Conservation (phyloP, 2,797 vertebrate species). For the Gephyroberyx darwinii region DNA sequence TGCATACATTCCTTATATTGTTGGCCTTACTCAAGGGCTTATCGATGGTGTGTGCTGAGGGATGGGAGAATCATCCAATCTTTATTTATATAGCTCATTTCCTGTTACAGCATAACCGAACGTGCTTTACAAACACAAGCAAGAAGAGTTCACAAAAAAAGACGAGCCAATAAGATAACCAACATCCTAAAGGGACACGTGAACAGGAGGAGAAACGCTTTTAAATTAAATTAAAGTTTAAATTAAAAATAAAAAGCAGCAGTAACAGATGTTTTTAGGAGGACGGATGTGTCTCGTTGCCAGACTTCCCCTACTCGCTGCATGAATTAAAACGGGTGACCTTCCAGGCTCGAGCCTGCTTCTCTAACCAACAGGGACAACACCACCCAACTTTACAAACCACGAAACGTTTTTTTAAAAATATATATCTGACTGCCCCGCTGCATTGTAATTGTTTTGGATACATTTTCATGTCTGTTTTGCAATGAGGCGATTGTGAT, state of each 20-base stretch:
- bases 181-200: too few relatives aligned
- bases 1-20: neutral
- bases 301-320: neutral
- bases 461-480: conserved; percentile 46
- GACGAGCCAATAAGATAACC: too few relatives aligned
- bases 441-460: conserved; percentile 7
- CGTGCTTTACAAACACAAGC: neutral
- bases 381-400: conserved; percentile 6
- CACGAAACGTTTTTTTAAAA: too few relatives aligned
- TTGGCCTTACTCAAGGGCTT: neutral
- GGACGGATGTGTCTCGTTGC: too few relatives aligned
- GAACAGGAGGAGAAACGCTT: too few relatives aligned
- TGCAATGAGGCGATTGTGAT: conserved; percentile 52
- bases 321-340: neutral
- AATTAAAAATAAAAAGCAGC: too few relatives aligned
- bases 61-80: neutral
- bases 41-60: neutral
- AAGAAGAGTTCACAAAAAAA: neutral
- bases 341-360: neutral
- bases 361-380: neutral
- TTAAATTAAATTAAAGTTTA: too few relatives aligned
- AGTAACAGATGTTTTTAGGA: too few relatives aligned
- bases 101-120: neutral
- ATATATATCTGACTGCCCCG: neutral
- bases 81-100: neutral